Evolutionary conservation across 2,113 vertebrate genomes (phyloP).

Genomic region (Australoheros scitulus): DNA sequence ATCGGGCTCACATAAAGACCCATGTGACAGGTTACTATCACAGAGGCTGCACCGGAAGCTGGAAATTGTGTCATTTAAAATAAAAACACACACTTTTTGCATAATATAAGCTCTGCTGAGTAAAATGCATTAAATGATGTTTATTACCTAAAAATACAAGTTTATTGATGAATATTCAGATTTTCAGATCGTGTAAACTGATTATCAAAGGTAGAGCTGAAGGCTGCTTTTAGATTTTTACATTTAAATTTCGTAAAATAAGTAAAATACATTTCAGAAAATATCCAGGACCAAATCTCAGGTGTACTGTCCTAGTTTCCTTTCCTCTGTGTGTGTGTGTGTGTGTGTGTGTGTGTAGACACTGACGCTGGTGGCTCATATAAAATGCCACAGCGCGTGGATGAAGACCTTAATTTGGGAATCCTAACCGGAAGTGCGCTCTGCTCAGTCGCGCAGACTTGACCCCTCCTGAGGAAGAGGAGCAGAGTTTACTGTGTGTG

Average conservation of each 20-base stretch:
- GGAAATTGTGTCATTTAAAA: not conserved
- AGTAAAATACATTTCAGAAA: not conserved
- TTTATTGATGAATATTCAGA: too few relatives aligned
- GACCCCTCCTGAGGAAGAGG: not conserved
- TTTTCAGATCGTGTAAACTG: too few relatives aligned
- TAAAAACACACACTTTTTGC: not conserved
- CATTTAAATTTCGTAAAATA: not conserved
- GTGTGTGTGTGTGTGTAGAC: too few relatives aligned
- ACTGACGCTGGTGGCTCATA: not conserved
- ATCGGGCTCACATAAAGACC: not conserved
- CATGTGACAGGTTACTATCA: not conserved
- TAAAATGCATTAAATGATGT: not conserved
- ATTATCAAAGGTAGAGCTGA: not conserved
- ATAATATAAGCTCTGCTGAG: not conserved
- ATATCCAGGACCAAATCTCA: not conserved
- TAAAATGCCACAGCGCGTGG: not conserved
- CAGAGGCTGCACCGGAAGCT: not conserved
- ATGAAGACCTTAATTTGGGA: conserved; percentile 26
- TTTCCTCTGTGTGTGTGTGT: too few relatives aligned
- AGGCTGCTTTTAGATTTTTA: not conserved
- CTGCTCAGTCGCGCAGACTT: rapidly evolving
- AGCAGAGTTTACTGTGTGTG: conserved; percentile 33
- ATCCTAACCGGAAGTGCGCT: rapidly evolving
- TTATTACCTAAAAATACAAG: too few relatives aligned
- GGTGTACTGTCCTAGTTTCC: rapidly evolving